These are phyloP conservation scores for Eremobia ochroleuca DNA, from an alignment of 2,888 invertebrate species.

Conservation along the genomic window DNA sequence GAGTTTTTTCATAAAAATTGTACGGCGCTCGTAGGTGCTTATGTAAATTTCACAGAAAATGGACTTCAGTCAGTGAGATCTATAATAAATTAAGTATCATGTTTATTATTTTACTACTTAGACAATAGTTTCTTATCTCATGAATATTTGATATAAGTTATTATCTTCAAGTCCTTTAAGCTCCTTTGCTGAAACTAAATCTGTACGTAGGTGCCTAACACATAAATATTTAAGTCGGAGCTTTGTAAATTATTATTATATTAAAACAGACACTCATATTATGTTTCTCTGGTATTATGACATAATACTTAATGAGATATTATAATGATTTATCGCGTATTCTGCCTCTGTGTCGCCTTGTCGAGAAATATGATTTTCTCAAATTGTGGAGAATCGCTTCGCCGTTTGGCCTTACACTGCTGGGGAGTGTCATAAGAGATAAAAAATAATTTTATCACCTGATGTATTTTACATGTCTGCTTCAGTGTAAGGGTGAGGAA, in stretches of 20 bases:
- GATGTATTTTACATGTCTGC: slow-evolving; percentile 19
- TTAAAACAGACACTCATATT: slow-evolving; percentile 19
- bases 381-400: slow-evolving; percentile 35
- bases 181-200: slow-evolving; percentile 23
- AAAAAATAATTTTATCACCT: not conserved
- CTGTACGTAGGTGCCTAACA: not conserved
- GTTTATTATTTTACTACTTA: slow-evolving; percentile 14
- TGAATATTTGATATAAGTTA: slow-evolving; percentile 17
- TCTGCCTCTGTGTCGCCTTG: slow-evolving; percentile 14
- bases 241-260: slow-evolving; percentile 43
- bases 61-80: not conserved
- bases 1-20: not conserved
- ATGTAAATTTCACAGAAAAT: slow-evolving; percentile 13
- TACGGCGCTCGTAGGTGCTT: not conserved
- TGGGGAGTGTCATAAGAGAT: slow-evolving; percentile 1
- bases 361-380: slow-evolving; percentile 42
- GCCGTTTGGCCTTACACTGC: slow-evolving; percentile 3
- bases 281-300: not conserved
- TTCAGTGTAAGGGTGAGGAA: too few species aligned
- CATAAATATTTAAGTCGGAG: not conserved
- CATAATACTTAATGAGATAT: slow-evolving; percentile 24
- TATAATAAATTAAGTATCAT: not conserved
- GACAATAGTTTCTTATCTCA: slow-evolving; percentile 11
- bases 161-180: slow-evolving; percentile 21
- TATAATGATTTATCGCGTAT: slow-evolving; percentile 28